Percentiles rank a stretch among this genome's conserved stretches.
phyloP scores from a whole-genome alignment of 2,888 invertebrate species.

The Meganola albula region DNA sequence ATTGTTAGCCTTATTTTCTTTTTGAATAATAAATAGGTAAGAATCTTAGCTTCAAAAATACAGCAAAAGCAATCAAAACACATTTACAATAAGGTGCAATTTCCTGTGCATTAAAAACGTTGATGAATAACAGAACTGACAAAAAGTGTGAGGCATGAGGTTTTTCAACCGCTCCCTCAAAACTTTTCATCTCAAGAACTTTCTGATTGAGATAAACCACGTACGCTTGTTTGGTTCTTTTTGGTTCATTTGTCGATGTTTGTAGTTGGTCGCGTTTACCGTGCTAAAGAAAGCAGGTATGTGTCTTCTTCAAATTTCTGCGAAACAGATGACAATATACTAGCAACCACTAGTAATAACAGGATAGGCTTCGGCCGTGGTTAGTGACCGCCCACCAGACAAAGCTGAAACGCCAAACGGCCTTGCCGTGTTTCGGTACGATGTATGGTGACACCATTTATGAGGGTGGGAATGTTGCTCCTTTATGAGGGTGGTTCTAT shows the following conservation, averaged over 20 bases:
- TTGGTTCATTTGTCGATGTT: background rate
- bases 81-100: background rate
- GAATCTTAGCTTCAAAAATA: background rate
- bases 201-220: constrained; percentile 26
- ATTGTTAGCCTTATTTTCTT: background rate
- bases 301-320: no score
- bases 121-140: constrained; percentile 18
- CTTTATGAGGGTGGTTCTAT: no score
- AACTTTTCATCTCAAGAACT: constrained; percentile 11
- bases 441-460: no score
- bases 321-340: no score
- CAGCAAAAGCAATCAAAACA: background rate
- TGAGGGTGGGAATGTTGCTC: no score
- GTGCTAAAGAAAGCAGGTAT: no score
- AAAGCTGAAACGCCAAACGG: no score
- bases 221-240: constrained; percentile 6
- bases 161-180: constrained; percentile 1
- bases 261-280: no score
- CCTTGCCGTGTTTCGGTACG: no score
- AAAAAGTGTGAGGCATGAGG: constrained; percentile 13
- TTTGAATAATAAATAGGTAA: background rate
- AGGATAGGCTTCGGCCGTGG: no score
- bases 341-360: no score
- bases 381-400: no score
- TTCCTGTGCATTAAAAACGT: constrained; percentile 4